phyloP scores from a whole-genome alignment of 2,797 vertebrate species.

The Phrynocephalus guinanensis region DNA sequence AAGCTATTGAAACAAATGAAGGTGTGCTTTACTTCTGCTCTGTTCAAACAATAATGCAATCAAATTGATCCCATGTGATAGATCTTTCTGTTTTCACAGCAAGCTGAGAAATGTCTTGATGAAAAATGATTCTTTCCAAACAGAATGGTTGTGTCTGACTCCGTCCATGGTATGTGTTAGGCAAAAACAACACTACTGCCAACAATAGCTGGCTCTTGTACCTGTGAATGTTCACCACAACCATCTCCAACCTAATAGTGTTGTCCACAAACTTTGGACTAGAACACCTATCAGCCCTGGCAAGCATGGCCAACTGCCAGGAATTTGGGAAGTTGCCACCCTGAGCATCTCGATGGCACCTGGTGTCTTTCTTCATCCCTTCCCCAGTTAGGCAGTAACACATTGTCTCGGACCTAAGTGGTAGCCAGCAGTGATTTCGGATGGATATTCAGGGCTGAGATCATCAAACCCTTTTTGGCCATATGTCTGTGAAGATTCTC shows the following conservation, averaged over 20 bases:
- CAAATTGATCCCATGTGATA: neutral
- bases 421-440: neutral
- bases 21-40: neutral
- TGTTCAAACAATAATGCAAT: neutral
- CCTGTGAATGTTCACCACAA: neutral
- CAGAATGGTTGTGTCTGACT: neutral
- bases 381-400: neutral
- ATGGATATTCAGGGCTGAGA: neutral
- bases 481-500: no score
- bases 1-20: neutral
- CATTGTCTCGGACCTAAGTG: neutral
- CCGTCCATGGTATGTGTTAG: neutral
- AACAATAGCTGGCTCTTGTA: neutral
- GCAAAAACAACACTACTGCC: neutral
- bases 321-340: neutral
- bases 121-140: slow-evolving; percentile 2
- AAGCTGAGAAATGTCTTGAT: neutral
- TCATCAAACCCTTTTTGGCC: neutral
- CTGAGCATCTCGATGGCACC: neutral
- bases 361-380: neutral
- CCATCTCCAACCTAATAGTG: neutral
- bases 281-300: neutral
- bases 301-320: neutral
- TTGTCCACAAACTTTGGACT: neutral
- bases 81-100: neutral